Conservation (phyloP, 2,113 vertebrate species). For the Hippocampus guttulatus region DNA sequence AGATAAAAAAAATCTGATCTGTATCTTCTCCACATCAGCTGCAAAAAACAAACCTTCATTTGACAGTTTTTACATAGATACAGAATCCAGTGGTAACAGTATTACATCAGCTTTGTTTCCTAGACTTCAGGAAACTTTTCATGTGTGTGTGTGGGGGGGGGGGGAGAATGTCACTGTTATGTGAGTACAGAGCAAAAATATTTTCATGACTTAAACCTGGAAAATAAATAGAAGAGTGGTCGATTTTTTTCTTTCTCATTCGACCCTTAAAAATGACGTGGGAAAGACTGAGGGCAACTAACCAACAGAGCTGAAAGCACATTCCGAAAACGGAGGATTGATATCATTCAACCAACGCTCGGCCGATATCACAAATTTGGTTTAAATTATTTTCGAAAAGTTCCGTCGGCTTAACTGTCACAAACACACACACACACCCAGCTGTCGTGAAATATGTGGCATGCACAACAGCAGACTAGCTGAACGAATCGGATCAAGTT, state of each 20-base stretch:
- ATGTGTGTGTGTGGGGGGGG: not conserved
- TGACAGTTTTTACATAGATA: not conserved
- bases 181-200: not conserved
- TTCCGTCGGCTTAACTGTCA: not conserved
- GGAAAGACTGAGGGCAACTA: no score
- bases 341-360: not conserved
- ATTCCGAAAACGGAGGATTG: not conserved
- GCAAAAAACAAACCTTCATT: no score
- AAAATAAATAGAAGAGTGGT: not conserved
- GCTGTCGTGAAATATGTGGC: not conserved
- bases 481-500: not conserved
- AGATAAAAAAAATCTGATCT: not conserved
- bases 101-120: not conserved
- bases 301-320: no score
- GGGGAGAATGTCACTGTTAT: not conserved
- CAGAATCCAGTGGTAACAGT: constrained; percentile 2
- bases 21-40: not conserved
- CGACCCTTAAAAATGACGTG: not conserved
- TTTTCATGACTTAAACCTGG: not conserved
- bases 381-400: not conserved
- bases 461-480: not conserved
- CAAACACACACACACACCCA: no score
- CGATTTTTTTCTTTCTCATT: not conserved
- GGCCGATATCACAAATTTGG: not conserved
- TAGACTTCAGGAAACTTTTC: not conserved